Evolutionary conservation across 2,113 vertebrate species (phyloP).

Genomic region (Sisor rabdophorus): DNA sequence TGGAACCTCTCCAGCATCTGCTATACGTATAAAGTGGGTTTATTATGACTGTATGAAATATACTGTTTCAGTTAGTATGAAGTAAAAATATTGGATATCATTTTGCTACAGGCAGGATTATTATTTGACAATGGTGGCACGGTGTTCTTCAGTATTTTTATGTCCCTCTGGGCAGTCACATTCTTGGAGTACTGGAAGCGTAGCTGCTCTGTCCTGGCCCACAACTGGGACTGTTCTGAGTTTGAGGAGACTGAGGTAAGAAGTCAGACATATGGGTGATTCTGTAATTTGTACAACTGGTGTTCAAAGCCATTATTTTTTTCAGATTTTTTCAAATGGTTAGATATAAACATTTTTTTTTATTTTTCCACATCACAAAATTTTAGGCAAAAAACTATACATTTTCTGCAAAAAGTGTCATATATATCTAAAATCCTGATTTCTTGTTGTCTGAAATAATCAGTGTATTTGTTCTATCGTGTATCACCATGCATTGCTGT

Average conservation of each 20-base stretch:
- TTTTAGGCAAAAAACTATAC: no score
- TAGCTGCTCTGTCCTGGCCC: conserved; percentile 71
- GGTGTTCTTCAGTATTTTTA: conserved; percentile 79
- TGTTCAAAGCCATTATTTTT: no score
- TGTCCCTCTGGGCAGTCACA: conserved; percentile 77
- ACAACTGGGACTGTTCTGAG: conserved; percentile 77
- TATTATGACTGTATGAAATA: not conserved
- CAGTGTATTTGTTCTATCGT: no score
- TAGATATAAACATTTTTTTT: no score
- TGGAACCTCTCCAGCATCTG: conserved; percentile 71
- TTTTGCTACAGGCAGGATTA: conserved; percentile 65
- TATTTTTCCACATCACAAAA: no score
- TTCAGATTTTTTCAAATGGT: no score
- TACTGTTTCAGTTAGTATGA: not conserved
- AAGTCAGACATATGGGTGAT: not conserved
- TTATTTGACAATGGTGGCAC: conserved; percentile 76
- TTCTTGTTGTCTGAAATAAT: no score
- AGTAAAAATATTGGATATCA: not conserved
- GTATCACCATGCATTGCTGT: no score
- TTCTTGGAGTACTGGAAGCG: conserved; percentile 79
- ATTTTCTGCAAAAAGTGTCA: no score
- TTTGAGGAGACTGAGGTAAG: conserved; percentile 75
- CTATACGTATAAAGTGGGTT: conserved; percentile 56
- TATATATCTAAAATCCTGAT: no score
- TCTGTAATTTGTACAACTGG: no score